Evolutionary conservation across 2,113 vertebrate species (phyloP), one percentile per base, ranked within the genome.

Genomic region (Anarhynchus alexandrinus): DNA sequence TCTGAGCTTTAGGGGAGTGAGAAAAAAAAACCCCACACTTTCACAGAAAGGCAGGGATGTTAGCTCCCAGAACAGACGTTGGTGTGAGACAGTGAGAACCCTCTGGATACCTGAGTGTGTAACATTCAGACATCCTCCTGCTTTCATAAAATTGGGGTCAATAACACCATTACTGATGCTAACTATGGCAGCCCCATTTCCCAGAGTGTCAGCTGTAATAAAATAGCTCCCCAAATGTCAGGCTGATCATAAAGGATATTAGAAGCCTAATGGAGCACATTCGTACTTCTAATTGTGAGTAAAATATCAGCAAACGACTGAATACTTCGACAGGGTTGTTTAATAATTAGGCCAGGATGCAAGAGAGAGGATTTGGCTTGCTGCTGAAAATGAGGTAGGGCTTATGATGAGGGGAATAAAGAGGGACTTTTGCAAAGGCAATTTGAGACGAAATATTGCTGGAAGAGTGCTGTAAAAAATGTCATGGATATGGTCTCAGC

Each of bases 271-370:
- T 96, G 91, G 93, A 97, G 92, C 93, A 92, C 93, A 94, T 93
- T 96, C 84, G 79, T 84, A 67, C 69, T 89, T 92, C 94, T 97
- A 96, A 97, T 97, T 97, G 93, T 94, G 95, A 97, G 92, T 94
- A 89, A 97, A 98, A 97, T 92, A 96, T 61, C 94, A 85, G 93
- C 87, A 89, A 97, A 96, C 8, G 88, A 91, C 93, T 47, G 49
- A 89, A 78, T 88, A 89, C 84, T 94, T 96, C 8, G 16, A 80
- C 81, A 74, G 84, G 76, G 93, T 97, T 95, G 93, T 95, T 96
- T 94, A 85, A 94, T 97, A 96, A 96, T 97, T 95, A 96, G 91
- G 67, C 51, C 49, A 30, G 74, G 85, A 90, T 95, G 95, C 30
- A 67, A 64, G 62, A 90, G 84, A 77, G 3, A 82, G 91, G 55